Conservation (phyloP, 1,140 invertebrate species). For the Halotydeus destructor region DNA sequence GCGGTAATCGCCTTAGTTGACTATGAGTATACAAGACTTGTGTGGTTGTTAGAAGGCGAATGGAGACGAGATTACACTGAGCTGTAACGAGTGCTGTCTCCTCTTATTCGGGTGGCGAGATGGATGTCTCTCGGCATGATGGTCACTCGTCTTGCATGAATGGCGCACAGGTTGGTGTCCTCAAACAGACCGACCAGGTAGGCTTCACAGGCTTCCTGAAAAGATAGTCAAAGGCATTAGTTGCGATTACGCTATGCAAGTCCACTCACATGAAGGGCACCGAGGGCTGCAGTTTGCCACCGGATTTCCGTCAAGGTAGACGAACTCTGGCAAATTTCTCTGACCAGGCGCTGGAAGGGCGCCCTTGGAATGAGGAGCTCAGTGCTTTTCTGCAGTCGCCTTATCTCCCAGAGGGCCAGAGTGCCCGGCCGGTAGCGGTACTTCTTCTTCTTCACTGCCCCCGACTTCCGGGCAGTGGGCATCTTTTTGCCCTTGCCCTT, state of each 20-base stretch:
- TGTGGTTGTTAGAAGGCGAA: no score
- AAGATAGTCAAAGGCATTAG: no score
- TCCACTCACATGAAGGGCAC: no score
- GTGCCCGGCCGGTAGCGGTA: background rate
- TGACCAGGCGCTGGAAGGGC: conserved; percentile 26
- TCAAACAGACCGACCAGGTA: conserved; percentile 64
- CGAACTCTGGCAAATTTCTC: conserved; percentile 40
- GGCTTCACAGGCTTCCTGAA: conserved; percentile 71
- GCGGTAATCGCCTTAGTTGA: no score
- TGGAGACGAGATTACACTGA: no score
- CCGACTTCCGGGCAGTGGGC: no score
- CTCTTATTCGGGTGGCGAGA: conserved; percentile 41
- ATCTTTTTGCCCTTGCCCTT: no score
- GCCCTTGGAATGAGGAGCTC: conserved; percentile 2
- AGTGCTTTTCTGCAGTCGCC: background rate
- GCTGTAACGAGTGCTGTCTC: no score
- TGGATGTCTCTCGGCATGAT: conserved; percentile 91
- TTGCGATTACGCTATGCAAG: no score
- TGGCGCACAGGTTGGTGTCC: conserved; percentile 78
- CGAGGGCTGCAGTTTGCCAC: conserved; percentile 52
- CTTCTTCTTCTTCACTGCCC: background rate
- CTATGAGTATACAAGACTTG: no score
- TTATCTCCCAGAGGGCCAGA: conserved; percentile 1
- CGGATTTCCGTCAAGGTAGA: conserved; percentile 19
- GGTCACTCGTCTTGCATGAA: conserved; percentile 76